A percentile compares a stretch with the other conserved stretches of the same genome.
These are phyloP conservation scores for Harpagoxenus sublaevis DNA, from an alignment of 2,888 invertebrate genomes.

Conservation along the genomic window DNA sequence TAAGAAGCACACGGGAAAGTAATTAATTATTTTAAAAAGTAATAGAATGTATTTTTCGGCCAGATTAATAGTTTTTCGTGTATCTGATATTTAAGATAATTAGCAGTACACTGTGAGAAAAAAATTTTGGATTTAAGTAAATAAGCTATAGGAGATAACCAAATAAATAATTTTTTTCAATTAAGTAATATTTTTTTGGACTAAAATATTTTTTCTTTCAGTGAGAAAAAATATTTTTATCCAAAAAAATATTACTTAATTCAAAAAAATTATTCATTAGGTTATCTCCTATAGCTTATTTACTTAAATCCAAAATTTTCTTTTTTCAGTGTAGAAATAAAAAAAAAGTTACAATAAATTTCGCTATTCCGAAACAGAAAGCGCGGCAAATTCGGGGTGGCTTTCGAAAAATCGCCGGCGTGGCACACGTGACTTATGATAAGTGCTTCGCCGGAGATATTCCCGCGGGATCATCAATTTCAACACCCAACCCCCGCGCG, in stretches of 20 bases:
- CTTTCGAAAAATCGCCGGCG: constrained; percentile 70
- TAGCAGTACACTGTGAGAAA: not conserved
- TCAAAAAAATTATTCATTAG: no score
- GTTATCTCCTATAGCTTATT: no score
- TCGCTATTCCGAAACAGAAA: not conserved
- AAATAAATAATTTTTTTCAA: no score
- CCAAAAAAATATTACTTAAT: no score
- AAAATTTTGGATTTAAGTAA: no score
- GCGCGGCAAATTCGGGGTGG: constrained; percentile 59
- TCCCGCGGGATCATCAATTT: constrained; percentile 74
- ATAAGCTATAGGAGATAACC: no score
- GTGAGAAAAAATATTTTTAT: no score
- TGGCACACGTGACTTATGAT: constrained; percentile 74
- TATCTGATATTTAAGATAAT: constrained; percentile 5
- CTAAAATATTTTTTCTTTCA: no score
- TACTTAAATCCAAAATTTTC: no score
- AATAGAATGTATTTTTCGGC: not conserved
- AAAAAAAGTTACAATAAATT: constrained; percentile 5
- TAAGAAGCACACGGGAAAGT: not conserved
- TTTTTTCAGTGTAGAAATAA: no score
- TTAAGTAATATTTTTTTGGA: no score
- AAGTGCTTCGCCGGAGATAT: constrained; percentile 72
- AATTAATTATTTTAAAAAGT: not conserved
- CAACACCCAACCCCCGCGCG: constrained; percentile 64
- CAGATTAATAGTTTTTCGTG: not conserved